Percentiles rank a stretch among this genome's conserved stretches.
These are phyloP conservation scores for Lymantria dispar DNA, from an alignment of 2,888 invertebrate species.

Conservation along the genomic window DNA sequence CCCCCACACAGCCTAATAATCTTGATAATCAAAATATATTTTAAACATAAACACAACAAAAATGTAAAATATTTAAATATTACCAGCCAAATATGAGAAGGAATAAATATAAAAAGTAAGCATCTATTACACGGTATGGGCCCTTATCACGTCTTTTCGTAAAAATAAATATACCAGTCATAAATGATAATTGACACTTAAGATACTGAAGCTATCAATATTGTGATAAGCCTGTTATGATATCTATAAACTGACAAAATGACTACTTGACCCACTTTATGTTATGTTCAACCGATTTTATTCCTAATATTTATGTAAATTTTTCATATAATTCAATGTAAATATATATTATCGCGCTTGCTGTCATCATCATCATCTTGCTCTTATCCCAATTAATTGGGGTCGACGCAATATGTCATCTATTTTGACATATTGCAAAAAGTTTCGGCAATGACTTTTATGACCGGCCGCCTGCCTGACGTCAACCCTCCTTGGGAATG, in stretches of 20 bases:
- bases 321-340: no score
- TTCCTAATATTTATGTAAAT: constrained; percentile 43
- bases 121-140: constrained; percentile 25
- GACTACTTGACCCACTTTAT: constrained; percentile 35
- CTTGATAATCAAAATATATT: no score
- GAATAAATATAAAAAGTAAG: constrained; percentile 23
- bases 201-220: constrained; percentile 48
- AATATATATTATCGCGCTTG: no score
- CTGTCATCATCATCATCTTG: no score
- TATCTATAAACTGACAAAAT: constrained; percentile 41
- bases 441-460: no score
- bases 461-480: no score
- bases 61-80: not conserved
- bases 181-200: constrained; percentile 57
- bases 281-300: constrained; percentile 15
- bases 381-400: no score
- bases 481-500: no score
- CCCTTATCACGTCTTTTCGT: constrained; percentile 30
- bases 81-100: not conserved
- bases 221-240: constrained; percentile 48
- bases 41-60: not conserved
- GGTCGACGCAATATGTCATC: no score
- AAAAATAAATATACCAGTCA: constrained; percentile 45
- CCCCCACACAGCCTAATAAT: no score
- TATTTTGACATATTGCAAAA: no score